These are phyloP conservation scores for Augochlora pura DNA, from an alignment of 1,140 invertebrate species.

Conservation along the genomic window DNA sequence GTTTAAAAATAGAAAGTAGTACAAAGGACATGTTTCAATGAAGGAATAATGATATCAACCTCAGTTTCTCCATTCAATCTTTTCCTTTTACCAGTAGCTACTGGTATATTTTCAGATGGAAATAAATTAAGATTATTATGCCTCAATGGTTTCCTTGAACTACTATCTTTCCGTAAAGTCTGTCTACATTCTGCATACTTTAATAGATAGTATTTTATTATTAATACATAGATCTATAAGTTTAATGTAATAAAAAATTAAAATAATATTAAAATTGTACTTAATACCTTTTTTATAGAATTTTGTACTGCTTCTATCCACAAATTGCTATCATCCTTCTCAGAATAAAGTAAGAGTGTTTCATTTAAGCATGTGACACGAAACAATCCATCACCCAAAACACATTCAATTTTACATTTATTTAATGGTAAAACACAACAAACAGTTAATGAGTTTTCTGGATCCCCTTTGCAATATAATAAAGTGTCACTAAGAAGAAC, in stretches of 20 bases:
- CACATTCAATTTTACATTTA: constrained; percentile 82
- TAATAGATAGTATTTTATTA: neutral
- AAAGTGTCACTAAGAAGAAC: constrained; percentile 77
- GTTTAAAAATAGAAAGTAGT: constrained; percentile 63
- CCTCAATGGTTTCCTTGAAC: constrained; percentile 81
- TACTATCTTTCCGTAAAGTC: constrained; percentile 83
- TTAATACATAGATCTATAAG: no score
- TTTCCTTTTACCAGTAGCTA: constrained; percentile 69
- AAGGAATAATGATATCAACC: constrained; percentile 41
- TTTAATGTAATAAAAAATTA: no score
- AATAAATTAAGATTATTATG: constrained; percentile 80
- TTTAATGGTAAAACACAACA: constrained; percentile 83
- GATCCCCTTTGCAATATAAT: constrained; percentile 83
- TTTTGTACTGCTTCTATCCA: constrained; percentile 82
- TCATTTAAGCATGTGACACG: constrained; percentile 82
- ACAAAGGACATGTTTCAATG: constrained; percentile 56
- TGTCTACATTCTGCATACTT: constrained; percentile 81
- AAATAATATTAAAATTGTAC: neutral
- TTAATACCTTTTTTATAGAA: constrained; percentile 80
- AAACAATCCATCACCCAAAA: constrained; percentile 81
- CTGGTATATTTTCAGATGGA: constrained; percentile 64
- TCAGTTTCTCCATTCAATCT: constrained; percentile 70
- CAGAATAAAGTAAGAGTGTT: constrained; percentile 81
- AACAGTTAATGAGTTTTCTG: constrained; percentile 81
- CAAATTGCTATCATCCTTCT: constrained; percentile 79